Evolutionary conservation across 2,797 vertebrate species (phyloP), one percentile per base, ranked within the genome.

Genomic region (Passerculus sandwichensis): DNA sequence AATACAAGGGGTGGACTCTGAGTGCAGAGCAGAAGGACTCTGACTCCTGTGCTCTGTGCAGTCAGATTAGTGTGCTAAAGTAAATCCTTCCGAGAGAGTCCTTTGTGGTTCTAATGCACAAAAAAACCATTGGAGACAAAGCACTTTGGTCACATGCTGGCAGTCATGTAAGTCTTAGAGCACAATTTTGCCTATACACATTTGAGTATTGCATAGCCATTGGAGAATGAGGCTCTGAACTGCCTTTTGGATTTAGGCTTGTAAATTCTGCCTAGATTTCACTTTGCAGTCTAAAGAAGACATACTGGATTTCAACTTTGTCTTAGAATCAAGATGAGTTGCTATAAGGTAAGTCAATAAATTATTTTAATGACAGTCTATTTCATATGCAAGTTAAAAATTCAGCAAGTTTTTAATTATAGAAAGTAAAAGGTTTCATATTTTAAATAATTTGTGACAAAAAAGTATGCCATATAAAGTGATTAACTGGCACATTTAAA

Each of bases 381-480:
- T 80, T 94, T 94, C 26, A 75, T 36, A 79, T 20, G 17, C n/a
- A 88, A 88, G 36, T 79, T 82, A 47, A 85, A 91, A 89, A 67
- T 30, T 26, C 30, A 66, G 34, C 17, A n/a, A 74, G 11, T 22
- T 91, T 78, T 94, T 57, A 91, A 70, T 71, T 87, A 82, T 16
- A n/a, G 29, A 25, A 93, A 62, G 18, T 25, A 88, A n/a, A 72
- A 79, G 45, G 45, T 60, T 92, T 93, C 53, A 77, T 6, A 53
- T 56, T 85, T 78, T 25, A 82, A 88, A 71, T 73, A 0, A 64
- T 88, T 88, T 86, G 23, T 53, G 34, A 76, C 23, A 87, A 92
- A 91, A 90, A 91, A 27, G 8, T 78, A 64, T n/a, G 66, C 23
- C 38, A 73, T 53, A 72, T 62, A 81, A 85, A 73, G 74, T 73